These are phyloP conservation scores for Drosophila dives DNA, from an alignment of 2,888 invertebrate genomes.

Conservation along the genomic window DNA sequence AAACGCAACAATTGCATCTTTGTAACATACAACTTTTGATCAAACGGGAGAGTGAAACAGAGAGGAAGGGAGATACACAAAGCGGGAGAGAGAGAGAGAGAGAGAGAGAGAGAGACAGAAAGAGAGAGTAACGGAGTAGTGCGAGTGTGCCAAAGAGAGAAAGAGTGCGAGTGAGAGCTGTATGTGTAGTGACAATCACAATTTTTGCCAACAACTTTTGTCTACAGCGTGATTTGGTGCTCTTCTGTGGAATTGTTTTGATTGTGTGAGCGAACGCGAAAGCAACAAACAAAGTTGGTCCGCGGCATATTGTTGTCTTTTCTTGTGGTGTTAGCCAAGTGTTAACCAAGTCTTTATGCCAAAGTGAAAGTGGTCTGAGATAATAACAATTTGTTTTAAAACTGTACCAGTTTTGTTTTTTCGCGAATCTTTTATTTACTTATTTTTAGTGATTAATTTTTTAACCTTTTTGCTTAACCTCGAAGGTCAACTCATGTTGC, in stretches of 20 bases:
- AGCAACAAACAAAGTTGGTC: slow-evolving; percentile 35
- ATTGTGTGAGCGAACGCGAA: slow-evolving; percentile 50
- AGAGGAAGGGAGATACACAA: slow-evolving; percentile 9
- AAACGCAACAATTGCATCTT: slow-evolving; percentile 16
- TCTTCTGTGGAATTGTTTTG: slow-evolving; percentile 52
- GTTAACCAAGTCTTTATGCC: slow-evolving; percentile 21
- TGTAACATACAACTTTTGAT: slow-evolving; percentile 29
- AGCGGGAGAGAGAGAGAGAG: slow-evolving; percentile 2
- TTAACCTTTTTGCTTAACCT: slow-evolving; percentile 15
- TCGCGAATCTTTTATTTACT: slow-evolving; percentile 25
- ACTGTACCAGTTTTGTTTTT: not conserved
- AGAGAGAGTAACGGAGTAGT: slow-evolving; percentile 14
- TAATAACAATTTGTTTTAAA: slow-evolving; percentile 16
- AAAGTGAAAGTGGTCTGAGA: slow-evolving; percentile 47
- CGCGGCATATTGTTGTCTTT: slow-evolving; percentile 24
- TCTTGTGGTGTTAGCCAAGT: slow-evolving; percentile 22
- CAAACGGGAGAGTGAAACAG: not conserved
- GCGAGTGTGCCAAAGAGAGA: slow-evolving; percentile 1
- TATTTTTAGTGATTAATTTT: slow-evolving; percentile 45
- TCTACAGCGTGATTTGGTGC: slow-evolving; percentile 34
- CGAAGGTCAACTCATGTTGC: slow-evolving; percentile 44
- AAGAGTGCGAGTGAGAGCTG: slow-evolving; percentile 25
- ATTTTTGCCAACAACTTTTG: slow-evolving; percentile 21
- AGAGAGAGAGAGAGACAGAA: slow-evolving; percentile 7
- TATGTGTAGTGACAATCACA: slow-evolving; percentile 45